Base-by-base conservation (phyloP, 2,888 invertebrate species). In the Cyrtodaria siliqua region DNA sequence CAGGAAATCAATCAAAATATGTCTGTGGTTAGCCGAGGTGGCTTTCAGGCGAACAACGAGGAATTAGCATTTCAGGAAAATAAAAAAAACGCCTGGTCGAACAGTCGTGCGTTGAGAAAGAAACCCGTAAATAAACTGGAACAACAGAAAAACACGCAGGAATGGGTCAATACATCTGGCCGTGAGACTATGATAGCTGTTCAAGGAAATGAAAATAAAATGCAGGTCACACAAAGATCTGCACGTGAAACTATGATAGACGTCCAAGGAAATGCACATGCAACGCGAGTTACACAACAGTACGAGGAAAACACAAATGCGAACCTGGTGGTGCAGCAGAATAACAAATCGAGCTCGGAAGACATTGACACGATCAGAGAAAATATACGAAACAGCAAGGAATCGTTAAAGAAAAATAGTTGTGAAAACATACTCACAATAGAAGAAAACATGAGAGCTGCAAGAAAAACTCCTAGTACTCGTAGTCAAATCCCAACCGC, bases 371-470 rank as follows among this genome's bases (percentile, higher is more conserved):
- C 77, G 2, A 38, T 77, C 9, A 18, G 72, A 38, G 72, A 77
- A 72, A 77, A 77, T 27, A 60, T 72, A 12, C 62, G 66, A 60
- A 77, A 77, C 50, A 77, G 77, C 50, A 50, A 64, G 42, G 72
- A 77, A 33, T 72, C 68, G 6, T 14, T 67, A n/a, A 57, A 53
- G 42, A 72, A 63, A 40, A 42, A 16, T 8, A 62, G 63, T 38
- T 64, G 55, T 29, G 77, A 69, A 29, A 63, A 56, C 57, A 42
- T 57, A 20, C 42, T 70, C 16, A 63, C 62, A 12, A 70, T 70
- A 23, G 70, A 70, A 27, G 56, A 70, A 50, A 44, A 44, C 44
- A 16, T 20, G 20, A 44, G 44, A 44, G 44, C 16, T 20, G 44
- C n/a, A 6, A 44, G 16, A 44, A n/a, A n/a, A n/a, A n/a, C n/a